Evolutionary conservation across 2,113 vertebrate genomes (phyloP).

Genomic region (Nerophis ophidion): DNA sequence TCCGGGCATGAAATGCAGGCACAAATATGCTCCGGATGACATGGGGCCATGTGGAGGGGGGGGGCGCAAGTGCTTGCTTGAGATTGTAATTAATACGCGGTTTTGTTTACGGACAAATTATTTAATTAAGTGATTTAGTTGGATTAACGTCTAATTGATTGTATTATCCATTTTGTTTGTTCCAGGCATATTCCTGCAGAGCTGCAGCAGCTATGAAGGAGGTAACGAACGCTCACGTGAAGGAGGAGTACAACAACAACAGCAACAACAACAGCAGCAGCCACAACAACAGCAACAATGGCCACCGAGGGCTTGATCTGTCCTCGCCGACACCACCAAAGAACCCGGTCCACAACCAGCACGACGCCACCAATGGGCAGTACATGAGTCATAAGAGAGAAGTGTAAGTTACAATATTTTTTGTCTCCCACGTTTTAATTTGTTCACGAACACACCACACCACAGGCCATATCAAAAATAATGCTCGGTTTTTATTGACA

Average conservation of each 20-base stretch:
- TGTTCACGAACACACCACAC: no score
- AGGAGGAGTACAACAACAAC: conserved; percentile 83
- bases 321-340: conserved; percentile 86
- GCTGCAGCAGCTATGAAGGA: conserved; percentile 99
- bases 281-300: conserved; percentile 59
- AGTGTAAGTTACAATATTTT: conserved; percentile 70
- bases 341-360: conserved; percentile 89
- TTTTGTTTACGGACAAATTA: conserved; percentile 96
- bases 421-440: background rate
- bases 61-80: background rate
- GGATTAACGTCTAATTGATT: conserved; percentile 99
- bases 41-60: conserved; percentile 33
- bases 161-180: conserved; percentile 99
- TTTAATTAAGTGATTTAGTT: conserved; percentile 94
- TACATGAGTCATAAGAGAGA: conserved; percentile 92
- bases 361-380: conserved; percentile 91
- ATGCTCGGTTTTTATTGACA: no score
- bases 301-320: conserved; percentile 87
- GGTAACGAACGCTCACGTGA: conserved; percentile 84
- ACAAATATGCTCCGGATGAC: conserved; percentile 72
- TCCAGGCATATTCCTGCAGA: conserved; percentile 99
- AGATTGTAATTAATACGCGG: conserved; percentile 79
- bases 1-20: conserved; percentile 70
- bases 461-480: no score
- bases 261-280: conserved; percentile 35